These are phyloP conservation scores for Deroptyus accipitrinus DNA, from an alignment of 2,113 vertebrate species.

Conservation along the genomic window DNA sequence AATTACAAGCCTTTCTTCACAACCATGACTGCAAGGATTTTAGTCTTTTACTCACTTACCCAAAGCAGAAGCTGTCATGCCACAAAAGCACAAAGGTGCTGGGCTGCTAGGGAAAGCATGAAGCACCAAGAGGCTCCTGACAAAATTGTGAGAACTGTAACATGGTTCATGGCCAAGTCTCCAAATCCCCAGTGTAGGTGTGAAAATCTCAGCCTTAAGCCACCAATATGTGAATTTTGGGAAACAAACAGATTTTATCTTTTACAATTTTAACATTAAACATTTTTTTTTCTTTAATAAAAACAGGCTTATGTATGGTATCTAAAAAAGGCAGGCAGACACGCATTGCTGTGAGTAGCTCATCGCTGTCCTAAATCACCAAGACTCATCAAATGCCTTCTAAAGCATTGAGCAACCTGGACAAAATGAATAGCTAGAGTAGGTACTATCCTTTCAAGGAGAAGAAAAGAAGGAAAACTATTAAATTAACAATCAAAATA, in stretches of 20 bases:
- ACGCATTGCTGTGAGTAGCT: neutral
- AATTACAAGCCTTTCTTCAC: neutral
- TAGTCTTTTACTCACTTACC: neutral
- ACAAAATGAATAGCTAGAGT: neutral
- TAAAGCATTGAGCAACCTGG: neutral
- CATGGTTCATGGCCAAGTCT: neutral
- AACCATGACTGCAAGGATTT: neutral
- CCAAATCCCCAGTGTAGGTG: neutral
- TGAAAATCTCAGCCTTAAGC: slow-evolving; percentile 44
- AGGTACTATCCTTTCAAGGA: neutral
- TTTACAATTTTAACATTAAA: neutral
- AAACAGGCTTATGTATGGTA: neutral
- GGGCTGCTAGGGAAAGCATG: slow-evolving; percentile 32
- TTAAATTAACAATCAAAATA: neutral
- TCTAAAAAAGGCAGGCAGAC: neutral
- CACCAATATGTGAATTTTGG: slow-evolving; percentile 9
- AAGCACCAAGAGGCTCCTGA: neutral
- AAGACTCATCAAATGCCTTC: neutral
- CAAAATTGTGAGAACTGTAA: slow-evolving; percentile 9
- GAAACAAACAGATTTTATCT: slow-evolving; percentile 42
- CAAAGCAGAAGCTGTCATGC: neutral
- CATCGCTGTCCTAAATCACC: neutral
- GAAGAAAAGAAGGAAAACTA: neutral
- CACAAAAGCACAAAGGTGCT: slow-evolving; percentile 14
- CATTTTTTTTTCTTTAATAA: slow-evolving; percentile 22